Conservation (phyloP, 2,113 vertebrate genomes). For the Sebastes schlegelii region DNA sequence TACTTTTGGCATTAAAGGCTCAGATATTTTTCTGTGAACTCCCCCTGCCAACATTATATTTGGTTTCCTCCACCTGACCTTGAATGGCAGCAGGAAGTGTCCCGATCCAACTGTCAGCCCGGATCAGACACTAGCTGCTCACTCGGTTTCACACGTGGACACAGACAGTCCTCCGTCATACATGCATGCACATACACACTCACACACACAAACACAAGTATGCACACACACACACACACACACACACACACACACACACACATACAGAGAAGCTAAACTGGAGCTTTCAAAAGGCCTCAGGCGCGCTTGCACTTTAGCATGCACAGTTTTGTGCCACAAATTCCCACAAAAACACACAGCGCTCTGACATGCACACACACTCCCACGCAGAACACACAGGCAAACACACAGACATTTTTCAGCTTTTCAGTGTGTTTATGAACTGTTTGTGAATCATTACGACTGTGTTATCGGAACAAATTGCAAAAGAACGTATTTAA, state of each 20-base stretch:
- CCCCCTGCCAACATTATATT: conserved; percentile 29
- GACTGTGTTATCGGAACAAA: not conserved
- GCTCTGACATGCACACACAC: not conserved
- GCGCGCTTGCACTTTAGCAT: conserved; percentile 40
- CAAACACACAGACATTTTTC: not conserved
- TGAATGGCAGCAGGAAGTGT: conserved; percentile 70
- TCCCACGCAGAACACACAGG: not conserved
- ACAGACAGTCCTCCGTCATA: conserved; percentile 53
- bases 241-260: not conserved
- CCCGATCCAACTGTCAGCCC: conserved; percentile 68
- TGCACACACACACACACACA: not conserved
- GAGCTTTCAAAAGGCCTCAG: conserved; percentile 48
- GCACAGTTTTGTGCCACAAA: conserved; percentile 22
- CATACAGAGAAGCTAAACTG: not conserved
- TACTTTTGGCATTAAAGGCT: not conserved
- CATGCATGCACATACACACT: conserved; percentile 1
- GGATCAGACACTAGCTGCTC: conserved; percentile 71
- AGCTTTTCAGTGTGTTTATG: not conserved
- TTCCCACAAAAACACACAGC: conserved; percentile 6
- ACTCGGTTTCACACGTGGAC: conserved; percentile 63
- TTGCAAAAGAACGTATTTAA: not conserved
- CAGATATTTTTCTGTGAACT: conserved; percentile 11
- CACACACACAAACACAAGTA: not conserved
- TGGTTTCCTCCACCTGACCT: conserved; percentile 68
- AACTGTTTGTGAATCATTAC: conserved; percentile 6